Evolutionary conservation across 2,797 vertebrate genomes (phyloP), one percentile per base, ranked within the genome.

Genomic region (Agapornis canus): DNA sequence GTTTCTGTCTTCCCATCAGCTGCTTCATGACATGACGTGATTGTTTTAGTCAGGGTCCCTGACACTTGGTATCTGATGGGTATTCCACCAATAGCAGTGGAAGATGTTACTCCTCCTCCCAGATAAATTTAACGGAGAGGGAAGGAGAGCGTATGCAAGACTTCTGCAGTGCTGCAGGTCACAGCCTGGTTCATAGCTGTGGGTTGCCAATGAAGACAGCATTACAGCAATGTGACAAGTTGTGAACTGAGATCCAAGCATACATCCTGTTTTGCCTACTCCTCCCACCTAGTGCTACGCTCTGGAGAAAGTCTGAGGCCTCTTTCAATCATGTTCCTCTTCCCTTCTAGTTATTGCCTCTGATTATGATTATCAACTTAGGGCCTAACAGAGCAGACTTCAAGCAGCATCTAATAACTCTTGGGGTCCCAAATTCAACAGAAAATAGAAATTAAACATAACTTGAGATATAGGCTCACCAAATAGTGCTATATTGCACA

Each of bases 61-160:
- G 37, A 51, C 57, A 4, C 31, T 14, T 1, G 2, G 4, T 70
- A 31, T 82, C 68, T 66, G 52, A 22, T 22, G 29, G 9, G 6
- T 81, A 17, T 69, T 87, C 31, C 32, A 19, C 22, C 47, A 48
- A 2, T 7, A 48, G 32, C n/a, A 56, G 12, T 37, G 37, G 7
- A 70, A 87, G 27, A 6, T 11, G 13, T 73, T 52, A 25, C 14
- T 81, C 2, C 5, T 54, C 19, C 27, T 35, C 14, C 22, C 2
- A 8, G 27, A 13, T 13, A 66, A 25, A 3, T 47, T 65, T 72
- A 65, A 32, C 3, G 2, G 14, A 5, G 11, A 5, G 22, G n/a
- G 10, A 63, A 85, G 52, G 25, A 47, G 11, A 43, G 6, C 0
- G 0, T 17, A 9, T 8, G 5, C 1, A 0, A 4, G 11, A 27